phyloP scores from a whole-genome alignment of 1,140 invertebrate species.

The Drosophila kikkawai region DNA sequence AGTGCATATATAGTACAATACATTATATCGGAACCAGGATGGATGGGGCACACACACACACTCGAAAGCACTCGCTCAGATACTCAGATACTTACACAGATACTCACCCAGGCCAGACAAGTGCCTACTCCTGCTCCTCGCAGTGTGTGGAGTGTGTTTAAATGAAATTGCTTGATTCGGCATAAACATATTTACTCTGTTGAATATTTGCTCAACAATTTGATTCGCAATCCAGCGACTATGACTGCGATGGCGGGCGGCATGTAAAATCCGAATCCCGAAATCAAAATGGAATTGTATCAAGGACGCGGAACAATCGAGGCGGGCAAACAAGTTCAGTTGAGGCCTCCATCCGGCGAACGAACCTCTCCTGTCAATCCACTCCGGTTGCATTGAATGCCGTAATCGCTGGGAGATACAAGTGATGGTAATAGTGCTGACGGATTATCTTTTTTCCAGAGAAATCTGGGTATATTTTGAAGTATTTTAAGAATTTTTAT shows the following conservation, averaged over 20 bases:
- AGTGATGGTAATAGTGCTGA: background rate
- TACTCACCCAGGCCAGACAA: conserved; percentile 26
- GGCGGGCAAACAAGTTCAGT: conserved; percentile 71
- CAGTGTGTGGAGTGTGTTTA: conserved; percentile 71
- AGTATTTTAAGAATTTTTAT: too few species aligned
- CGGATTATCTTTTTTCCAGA: background rate
- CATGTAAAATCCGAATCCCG: conserved; percentile 28
- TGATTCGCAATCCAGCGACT: conserved; percentile 62
- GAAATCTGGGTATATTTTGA: too few species aligned
- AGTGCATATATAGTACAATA: conserved; percentile 36
- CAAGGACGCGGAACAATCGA: conserved; percentile 81
- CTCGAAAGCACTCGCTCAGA: conserved; percentile 15
- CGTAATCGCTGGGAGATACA: conserved; percentile 33
- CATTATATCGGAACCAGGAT: conserved; percentile 61
- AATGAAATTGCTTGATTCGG: conserved; percentile 83
- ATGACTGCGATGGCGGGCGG: background rate
- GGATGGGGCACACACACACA: conserved; percentile 17
- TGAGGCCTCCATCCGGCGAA: conserved; percentile 26
- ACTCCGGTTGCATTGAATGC: conserved; percentile 38
- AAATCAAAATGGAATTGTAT: conserved; percentile 75
- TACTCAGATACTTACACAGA: conserved; percentile 9
- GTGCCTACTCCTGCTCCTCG: conserved; percentile 14
- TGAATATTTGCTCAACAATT: conserved; percentile 83
- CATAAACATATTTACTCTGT: conserved; percentile 83
- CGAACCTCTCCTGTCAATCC: conserved; percentile 19